phyloP scores from a whole-genome alignment of 92 coral and sea anemone species.

The Palythoa grandiflora region DNA sequence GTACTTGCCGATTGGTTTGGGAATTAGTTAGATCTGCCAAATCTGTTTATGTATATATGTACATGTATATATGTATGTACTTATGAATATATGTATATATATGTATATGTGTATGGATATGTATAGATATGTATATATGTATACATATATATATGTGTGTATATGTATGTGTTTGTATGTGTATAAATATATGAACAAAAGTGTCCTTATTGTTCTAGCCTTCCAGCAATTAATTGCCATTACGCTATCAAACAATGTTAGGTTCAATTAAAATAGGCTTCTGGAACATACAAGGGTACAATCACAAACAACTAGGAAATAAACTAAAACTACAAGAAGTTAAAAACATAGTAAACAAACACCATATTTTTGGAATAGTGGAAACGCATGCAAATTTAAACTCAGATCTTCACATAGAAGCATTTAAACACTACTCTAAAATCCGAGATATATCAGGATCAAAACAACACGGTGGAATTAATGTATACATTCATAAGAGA shows the following conservation, averaged over 20 bases:
- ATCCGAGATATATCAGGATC: constrained; percentile 4
- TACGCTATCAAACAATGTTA: constrained; percentile 2
- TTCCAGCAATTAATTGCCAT: background rate
- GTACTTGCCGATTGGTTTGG: background rate
- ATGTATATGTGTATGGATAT: too few species aligned
- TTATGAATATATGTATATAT: too few species aligned
- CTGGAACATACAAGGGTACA: constrained; percentile 40
- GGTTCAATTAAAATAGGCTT: constrained; percentile 33
- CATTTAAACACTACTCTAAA: constrained; percentile 20
- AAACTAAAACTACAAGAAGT: constrained; percentile 31
- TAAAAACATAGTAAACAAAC: constrained; percentile 1
- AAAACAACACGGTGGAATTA: background rate
- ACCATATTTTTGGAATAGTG: constrained; percentile 32
- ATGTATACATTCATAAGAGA: constrained; percentile 3
- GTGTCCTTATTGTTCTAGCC: background rate
- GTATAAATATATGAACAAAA: background rate
- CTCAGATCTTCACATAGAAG: constrained; percentile 30
- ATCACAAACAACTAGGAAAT: constrained; percentile 34
- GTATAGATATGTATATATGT: too few species aligned
- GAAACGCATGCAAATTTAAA: constrained; percentile 35
- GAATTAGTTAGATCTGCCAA: background rate
- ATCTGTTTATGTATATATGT: background rate
- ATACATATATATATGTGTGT: too few species aligned
- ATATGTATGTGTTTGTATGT: too few species aligned
- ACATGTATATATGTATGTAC: too few species aligned